Evolutionary conservation across 2,888 invertebrate genomes (phyloP), one percentile per base, ranked within the genome.

Genomic region (Trisateles emortualis): DNA sequence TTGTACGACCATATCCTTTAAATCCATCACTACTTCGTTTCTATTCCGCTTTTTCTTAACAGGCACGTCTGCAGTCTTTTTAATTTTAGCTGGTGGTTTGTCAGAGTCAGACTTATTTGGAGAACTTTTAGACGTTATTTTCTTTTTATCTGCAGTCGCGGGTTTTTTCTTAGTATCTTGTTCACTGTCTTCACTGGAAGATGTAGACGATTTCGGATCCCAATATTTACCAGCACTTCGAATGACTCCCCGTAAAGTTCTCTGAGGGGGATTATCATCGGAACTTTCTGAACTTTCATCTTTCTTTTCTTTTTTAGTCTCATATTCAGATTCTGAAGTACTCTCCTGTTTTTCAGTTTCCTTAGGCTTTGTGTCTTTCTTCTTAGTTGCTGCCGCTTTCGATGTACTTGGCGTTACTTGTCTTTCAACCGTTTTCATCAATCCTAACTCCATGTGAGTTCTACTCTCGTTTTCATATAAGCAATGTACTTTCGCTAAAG

Each of bases 401-500:
- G 94, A 94, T 17, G 94, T 93, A 61, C 94, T 93, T 30, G 94
- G 93, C 44, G 92, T 79, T 10, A 82, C 64, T 70, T 92, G 93
- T 56, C 90, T 79, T 33, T 92, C 90, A 39, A 92, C 68, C 16
- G 92, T 93, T 79, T 86, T 92, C 88, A 93, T 91, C 35, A 93
- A 77, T 0, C 95, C 95, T 58, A 95, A 72, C 74, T 95, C 94
- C 77, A 96, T 94, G 56, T 95, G 96, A 0, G 95, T 95, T 43
- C 96, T 93, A 44, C 96, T 95, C 88, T 98, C 98, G 80, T 98
- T 98, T 86, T 98, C 98, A 78, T 98, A 98, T 17, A 98, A 93
- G 78, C 97, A 97, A 82, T 98, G 97, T 1, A 98, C 98, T 92
- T 98, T 98, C 19, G 97, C 97, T 68, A 96, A 85, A 0, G 98